Base-by-base conservation (phyloP, 2,113 vertebrate species). In the Phyllostomus discolor region DNA sequence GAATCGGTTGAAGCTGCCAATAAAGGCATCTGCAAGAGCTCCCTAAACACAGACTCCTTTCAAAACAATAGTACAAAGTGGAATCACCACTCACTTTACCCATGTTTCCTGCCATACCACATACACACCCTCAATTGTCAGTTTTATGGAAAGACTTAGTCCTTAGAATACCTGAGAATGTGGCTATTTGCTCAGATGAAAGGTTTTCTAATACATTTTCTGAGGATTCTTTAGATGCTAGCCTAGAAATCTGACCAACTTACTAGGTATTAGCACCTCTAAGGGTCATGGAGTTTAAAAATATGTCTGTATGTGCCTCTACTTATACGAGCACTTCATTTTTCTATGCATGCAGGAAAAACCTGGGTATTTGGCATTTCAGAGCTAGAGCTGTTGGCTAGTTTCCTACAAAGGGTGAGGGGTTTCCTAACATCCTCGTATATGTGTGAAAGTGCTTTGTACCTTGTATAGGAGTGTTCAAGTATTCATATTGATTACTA, bases 21-120 rank as follows among this genome's bases (percentile, higher is more conserved):
- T 96, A 95, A 91, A 96, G 83, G 91, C 91, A 96, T 97, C 93
- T 97, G 96, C 90, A 95, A 97, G 82, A 95, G 88, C 88, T 95
- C 73, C 76, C 73, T 88, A 94, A 93, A 94, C 81, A 69, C 94
- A 93, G 88, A 92, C 66, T 96, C 85, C 43, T 92, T 97, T 94
- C 94, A 97, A 96, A 97, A 93, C 93, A 94, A 89, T 97, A 95
- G 88, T 86, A 93, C 79, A 90, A 95, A 95, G 95, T 89, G 54
- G 91, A 91, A 88, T 96, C 69, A 79, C 35, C 46, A 62, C 76
- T 92, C 41, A 72, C 76, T 92, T 43, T 57, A 62, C 33, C 92
- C 48, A 85, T 82, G 64, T 64, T 67, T 72, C 28, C 20, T 48
- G 16, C 31, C 28, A 43, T 62, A 64, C 72, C 19, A 38, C 48